Evolutionary conservation across 2,888 invertebrate genomes (phyloP).

Genomic region (Sesia bembeciformis): DNA sequence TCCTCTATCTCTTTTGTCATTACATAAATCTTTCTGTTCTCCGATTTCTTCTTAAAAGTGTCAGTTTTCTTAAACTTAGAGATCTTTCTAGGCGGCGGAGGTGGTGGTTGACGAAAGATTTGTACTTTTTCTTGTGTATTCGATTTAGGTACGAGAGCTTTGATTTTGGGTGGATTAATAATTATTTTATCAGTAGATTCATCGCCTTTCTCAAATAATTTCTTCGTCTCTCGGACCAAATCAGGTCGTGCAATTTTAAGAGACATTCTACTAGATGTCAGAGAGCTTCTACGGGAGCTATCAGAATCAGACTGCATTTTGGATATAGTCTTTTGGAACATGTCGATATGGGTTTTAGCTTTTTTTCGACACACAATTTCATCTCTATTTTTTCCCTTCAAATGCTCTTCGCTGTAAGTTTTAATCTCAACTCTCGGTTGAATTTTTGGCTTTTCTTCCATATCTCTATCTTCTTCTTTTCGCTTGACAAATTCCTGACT

Average conservation of each 20-base stretch:
- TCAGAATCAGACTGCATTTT: slow-evolving; percentile 57
- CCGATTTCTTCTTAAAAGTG: slow-evolving; percentile 39
- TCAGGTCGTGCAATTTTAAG: slow-evolving; percentile 18
- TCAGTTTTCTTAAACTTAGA: too few species aligned
- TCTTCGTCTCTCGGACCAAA: slow-evolving; percentile 46
- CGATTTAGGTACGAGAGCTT: not conserved
- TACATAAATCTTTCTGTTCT: slow-evolving; percentile 42
- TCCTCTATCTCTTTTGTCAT: slow-evolving; percentile 61
- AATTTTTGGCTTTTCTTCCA: not conserved
- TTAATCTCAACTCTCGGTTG: slow-evolving; percentile 60
- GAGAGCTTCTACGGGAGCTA: slow-evolving; percentile 43
- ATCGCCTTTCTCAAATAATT: slow-evolving; percentile 35
- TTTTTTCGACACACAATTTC: slow-evolving; percentile 57
- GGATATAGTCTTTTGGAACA: slow-evolving; percentile 64
- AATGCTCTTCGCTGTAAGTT: slow-evolving; percentile 53
- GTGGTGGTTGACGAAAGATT: slow-evolving; percentile 43
- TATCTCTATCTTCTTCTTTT: not conserved
- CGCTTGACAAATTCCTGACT: slow-evolving; percentile 19
- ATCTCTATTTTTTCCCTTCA: slow-evolving; percentile 43
- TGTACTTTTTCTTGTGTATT: slow-evolving; percentile 53
- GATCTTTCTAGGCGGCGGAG: slow-evolving; percentile 20
- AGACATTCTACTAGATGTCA: slow-evolving; percentile 37
- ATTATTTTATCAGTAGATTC: not conserved
- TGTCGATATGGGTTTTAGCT: slow-evolving; percentile 62
- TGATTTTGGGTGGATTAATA: not conserved